A percentile compares a stretch with the other conserved stretches of the same genome.
Conservation (phyloP, 2,797 vertebrate genomes). For the Crypturellus tataupa region DNA sequence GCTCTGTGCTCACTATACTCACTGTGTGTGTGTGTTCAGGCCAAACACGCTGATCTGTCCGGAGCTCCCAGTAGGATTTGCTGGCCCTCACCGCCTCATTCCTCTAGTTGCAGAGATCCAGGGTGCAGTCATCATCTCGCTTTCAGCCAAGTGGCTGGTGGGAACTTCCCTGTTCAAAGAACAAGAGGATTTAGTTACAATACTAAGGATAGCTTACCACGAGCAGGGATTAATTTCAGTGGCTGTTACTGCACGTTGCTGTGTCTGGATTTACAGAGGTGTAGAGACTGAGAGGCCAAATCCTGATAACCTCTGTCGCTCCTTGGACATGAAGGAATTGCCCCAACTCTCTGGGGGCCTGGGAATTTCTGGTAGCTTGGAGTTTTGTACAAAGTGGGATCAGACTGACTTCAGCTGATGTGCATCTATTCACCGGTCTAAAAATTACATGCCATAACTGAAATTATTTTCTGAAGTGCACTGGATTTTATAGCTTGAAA, state of each 20-base stretch:
- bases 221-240: background rate
- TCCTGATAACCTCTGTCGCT: background rate
- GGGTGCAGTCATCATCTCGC: background rate
- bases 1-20: background rate
- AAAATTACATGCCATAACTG: background rate
- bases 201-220: background rate
- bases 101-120: background rate
- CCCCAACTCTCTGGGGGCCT: background rate
- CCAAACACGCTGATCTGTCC: background rate
- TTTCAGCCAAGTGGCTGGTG: background rate
- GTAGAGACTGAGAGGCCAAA: background rate
- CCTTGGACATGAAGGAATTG: background rate
- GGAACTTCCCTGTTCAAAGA: background rate
- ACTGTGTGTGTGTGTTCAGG: background rate
- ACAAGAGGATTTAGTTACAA: background rate
- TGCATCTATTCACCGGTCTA: background rate
- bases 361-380: background rate
- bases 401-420: background rate
- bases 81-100: background rate
- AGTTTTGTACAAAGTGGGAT: background rate
- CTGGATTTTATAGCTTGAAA: background rate
- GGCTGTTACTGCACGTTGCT: background rate
- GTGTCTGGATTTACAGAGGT: background rate
- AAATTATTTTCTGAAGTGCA: constrained; percentile 1
- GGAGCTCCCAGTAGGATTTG: background rate